Evolutionary conservation across 2,888 invertebrate genomes (phyloP).

Genomic region (Eupsilia transversa): DNA sequence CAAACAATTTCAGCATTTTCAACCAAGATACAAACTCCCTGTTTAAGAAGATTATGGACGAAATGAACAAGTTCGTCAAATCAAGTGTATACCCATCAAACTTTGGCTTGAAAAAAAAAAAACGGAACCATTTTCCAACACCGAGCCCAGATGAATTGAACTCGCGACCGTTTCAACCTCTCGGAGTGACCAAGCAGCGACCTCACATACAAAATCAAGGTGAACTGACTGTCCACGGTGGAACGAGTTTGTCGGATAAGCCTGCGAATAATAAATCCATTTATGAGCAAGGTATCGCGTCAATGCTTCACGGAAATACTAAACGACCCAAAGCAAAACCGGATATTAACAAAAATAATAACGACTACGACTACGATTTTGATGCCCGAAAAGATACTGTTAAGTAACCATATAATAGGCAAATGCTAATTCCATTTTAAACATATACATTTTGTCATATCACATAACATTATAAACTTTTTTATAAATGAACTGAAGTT

Average conservation of each 20-base stretch:
- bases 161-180: constrained; percentile 37
- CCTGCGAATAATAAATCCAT: constrained; percentile 47
- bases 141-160: constrained; percentile 5
- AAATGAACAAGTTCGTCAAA: constrained; percentile 19
- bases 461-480: not conserved
- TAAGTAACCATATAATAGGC: not conserved
- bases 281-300: constrained; percentile 38
- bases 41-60: constrained; percentile 25
- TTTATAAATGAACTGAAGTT: not conserved
- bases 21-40: not conserved
- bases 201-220: constrained; percentile 60
- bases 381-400: constrained; percentile 48
- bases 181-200: constrained; percentile 39
- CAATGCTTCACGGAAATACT: constrained; percentile 40
- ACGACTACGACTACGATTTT: constrained; percentile 46
- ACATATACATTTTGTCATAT: not conserved
- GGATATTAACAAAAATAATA: constrained; percentile 33
- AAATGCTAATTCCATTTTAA: constrained; percentile 11
- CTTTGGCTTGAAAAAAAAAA: constrained; percentile 14
- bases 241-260: constrained; percentile 55
- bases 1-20: constrained; percentile 10
- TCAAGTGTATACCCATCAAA: constrained; percentile 30
- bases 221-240: constrained; percentile 43
- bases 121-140: constrained; percentile 4
- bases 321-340: constrained; percentile 29